A percentile compares a stretch with the other conserved stretches of the same genome.
Evolutionary conservation across 2,113 vertebrate species (phyloP).

Genomic region (Pampusana beccarii): DNA sequence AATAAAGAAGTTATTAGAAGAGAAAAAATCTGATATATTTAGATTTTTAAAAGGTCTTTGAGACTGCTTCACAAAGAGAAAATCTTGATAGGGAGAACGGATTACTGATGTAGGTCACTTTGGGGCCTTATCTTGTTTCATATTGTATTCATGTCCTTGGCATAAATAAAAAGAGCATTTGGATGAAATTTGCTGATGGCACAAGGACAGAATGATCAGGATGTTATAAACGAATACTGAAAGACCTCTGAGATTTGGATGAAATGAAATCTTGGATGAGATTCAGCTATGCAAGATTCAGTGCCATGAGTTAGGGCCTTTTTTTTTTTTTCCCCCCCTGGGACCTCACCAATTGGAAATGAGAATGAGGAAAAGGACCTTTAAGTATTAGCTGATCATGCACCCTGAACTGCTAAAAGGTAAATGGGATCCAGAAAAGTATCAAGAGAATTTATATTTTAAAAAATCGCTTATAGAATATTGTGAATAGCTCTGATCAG

Average conservation of each 20-base stretch:
- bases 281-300: not conserved
- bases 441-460: not conserved
- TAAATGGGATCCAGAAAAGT: not conserved
- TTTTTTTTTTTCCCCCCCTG: not conserved
- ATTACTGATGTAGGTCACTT: constrained; percentile 27
- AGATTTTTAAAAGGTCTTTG: constrained; percentile 23
- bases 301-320: not conserved
- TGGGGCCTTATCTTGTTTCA: constrained; percentile 17
- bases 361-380: not conserved
- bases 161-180: constrained; percentile 24
- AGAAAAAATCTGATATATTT: constrained; percentile 15
- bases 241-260: not conserved
- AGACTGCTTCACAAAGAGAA: not conserved
- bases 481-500: not conserved
- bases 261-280: constrained; percentile 25
- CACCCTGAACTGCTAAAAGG: not conserved
- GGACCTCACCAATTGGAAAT: not conserved
- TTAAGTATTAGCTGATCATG: not conserved
- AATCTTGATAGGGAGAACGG: not conserved
- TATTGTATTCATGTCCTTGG: constrained; percentile 1
- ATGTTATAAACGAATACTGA: not conserved
- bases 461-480: not conserved
- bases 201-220: not conserved
- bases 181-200: constrained; percentile 21
- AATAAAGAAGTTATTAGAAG: constrained; percentile 44